phyloP scores from a whole-genome alignment of 2,797 vertebrate species.

The Adrianichthys oophorus region DNA sequence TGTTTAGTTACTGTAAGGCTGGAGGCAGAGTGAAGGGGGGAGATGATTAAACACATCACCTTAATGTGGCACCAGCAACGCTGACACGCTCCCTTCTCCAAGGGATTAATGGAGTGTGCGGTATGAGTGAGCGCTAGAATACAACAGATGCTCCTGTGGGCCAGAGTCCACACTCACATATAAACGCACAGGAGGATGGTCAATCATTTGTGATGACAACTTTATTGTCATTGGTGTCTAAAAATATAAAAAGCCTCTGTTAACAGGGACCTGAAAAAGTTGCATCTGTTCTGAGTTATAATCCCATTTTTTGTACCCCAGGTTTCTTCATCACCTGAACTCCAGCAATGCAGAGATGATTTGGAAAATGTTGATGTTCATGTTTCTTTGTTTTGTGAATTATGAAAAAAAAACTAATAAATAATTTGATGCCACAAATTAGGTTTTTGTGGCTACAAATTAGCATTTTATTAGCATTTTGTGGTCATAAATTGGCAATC shows the following conservation, averaged over 20 bases:
- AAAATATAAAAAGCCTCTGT: slow-evolving; percentile 57
- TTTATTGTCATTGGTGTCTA: slow-evolving; percentile 69
- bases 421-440: too few species aligned
- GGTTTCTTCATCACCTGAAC: too few species aligned
- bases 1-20: slow-evolving; percentile 6
- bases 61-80: slow-evolving; percentile 66
- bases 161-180: slow-evolving; percentile 44
- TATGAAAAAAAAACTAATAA: too few species aligned
- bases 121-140: slow-evolving; percentile 29
- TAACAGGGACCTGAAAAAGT: slow-evolving; percentile 1
- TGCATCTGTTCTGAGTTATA: too few species aligned
- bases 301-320: too few species aligned
- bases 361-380: too few species aligned
- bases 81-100: slow-evolving; percentile 55
- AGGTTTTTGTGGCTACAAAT: too few species aligned
- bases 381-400: too few species aligned
- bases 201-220: slow-evolving; percentile 64
- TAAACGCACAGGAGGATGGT: slow-evolving; percentile 46
- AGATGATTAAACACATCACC: slow-evolving; percentile 76
- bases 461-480: too few species aligned
- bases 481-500: too few species aligned
- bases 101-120: slow-evolving; percentile 70
- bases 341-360: too few species aligned
- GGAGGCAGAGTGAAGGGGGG: slow-evolving; percentile 40
- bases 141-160: slow-evolving; percentile 65